These are phyloP conservation scores for Callitettix versicolor DNA, from an alignment of 1,140 invertebrate species.

Conservation along the genomic window DNA sequence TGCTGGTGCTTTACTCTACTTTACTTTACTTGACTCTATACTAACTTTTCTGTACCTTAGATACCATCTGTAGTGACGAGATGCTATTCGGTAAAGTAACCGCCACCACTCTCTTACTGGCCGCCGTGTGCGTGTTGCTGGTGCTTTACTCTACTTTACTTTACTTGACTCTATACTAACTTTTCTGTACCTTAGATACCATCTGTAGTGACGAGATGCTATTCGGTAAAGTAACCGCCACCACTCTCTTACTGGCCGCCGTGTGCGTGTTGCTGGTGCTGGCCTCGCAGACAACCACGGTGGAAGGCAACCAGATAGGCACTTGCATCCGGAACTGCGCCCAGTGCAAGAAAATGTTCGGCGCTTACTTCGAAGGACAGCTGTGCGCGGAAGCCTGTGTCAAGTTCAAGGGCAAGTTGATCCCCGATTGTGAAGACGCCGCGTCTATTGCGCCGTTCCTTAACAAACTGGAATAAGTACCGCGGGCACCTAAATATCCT, in stretches of 20 bases:
- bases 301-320: constrained; percentile 28
- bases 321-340: constrained; percentile 76
- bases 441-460: constrained; percentile 69
- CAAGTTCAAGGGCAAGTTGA: constrained; percentile 66
- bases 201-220: too few relatives aligned
- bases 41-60: too few relatives aligned
- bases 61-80: too few relatives aligned
- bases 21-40: too few relatives aligned
- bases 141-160: too few relatives aligned
- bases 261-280: background rate
- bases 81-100: too few relatives aligned
- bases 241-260: background rate
- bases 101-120: too few relatives aligned
- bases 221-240: too few relatives aligned
- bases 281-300: constrained; percentile 1
- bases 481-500: background rate
- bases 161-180: too few relatives aligned
- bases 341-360: constrained; percentile 78
- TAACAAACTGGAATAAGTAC: constrained; percentile 44
- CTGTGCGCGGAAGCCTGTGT: constrained; percentile 71
- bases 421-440: constrained; percentile 72
- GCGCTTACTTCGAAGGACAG: constrained; percentile 70
- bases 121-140: too few relatives aligned
- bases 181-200: too few relatives aligned
- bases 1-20: too few relatives aligned